phyloP scores from a whole-genome alignment of 2,113 vertebrate genomes.

The Corythornis cristatus region DNA sequence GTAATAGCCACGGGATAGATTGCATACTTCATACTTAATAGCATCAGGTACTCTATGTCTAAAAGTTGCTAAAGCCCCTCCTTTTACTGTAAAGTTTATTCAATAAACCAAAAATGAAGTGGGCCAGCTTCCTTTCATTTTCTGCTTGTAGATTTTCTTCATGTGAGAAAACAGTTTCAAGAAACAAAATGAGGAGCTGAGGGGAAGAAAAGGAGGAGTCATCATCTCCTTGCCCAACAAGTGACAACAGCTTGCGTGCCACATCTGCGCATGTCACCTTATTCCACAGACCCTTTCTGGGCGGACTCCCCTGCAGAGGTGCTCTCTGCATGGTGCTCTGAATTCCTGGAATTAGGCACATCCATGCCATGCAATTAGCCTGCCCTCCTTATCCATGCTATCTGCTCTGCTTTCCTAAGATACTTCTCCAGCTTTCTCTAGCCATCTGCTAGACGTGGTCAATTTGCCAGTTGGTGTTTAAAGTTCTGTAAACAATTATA shows the following conservation, averaged over 20 bases:
- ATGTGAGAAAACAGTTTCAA: neutral
- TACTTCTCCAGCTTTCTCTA: neutral
- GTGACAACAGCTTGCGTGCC: neutral
- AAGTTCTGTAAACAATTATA: neutral
- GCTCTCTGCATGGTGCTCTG: neutral
- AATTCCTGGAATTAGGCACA: accelerated
- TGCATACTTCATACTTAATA: neutral
- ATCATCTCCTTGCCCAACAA: neutral
- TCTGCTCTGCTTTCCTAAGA: neutral
- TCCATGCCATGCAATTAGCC: accelerated
- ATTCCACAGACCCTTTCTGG: neutral
- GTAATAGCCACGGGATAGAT: neutral
- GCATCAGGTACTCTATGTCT: neutral
- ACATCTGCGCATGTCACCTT: neutral
- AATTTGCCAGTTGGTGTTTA: neutral
- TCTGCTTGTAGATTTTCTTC: constrained; percentile 41
- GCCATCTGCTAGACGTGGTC: neutral
- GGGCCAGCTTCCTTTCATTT: constrained; percentile 26
- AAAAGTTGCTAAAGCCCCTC: neutral
- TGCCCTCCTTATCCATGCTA: neutral
- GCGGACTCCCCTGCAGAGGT: accelerated
- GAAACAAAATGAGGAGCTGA: neutral
- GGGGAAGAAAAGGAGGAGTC: neutral
- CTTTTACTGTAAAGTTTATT: neutral
- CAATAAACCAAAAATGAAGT: neutral